Base-by-base conservation (phyloP, 2,113 vertebrate genomes). In the Hippocampus barbouri region DNA sequence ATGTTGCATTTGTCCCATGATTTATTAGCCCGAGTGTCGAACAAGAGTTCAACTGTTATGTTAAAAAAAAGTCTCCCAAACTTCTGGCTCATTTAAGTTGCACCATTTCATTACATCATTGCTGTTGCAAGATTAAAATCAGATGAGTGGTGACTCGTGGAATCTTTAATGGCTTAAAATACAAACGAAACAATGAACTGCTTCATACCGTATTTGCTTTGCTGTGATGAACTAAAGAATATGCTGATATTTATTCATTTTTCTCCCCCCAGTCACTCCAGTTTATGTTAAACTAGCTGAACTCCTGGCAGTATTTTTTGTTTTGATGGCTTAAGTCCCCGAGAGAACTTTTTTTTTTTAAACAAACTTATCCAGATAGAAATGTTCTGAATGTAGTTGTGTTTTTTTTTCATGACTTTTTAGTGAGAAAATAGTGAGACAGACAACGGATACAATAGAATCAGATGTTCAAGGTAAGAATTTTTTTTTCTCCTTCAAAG, bases 401-500 rank as follows among this genome's bases (percentile, higher is more conserved):
- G 1, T 1, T 23, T 40, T 65, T 65, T 18, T 63, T 63, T 18
- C 62, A 14, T 6, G 12, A 23, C 41, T n/a, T 65, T 41, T 65
- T 45, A 8, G n/a, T 23, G 10, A 5, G 21, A 43, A 64, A 34
- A 65, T n/a, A 65, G 2, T 66, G 8, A 45, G 38, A 6, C 34
- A 27, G 40, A 40, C 8, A 20, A 23, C 9, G 12, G n/a, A 45
- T 47, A 9, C 5, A 43, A 16, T 15, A 3, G n/a, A 65, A 38
- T 5, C 5, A 38, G 34, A 38, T 60, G 21, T 45, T n/a, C 21
- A n/a, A 41, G 9, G 61, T 63, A 47, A 16, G 40, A 40, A 20
- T 51, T 66, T n/a, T 64, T 23, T 40, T 47, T 66, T 23, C 45
- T 34, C n/a, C 25, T 69, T 56, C n/a, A 70, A 72, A 68, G 20